phyloP scores from a whole-genome alignment of 2,888 invertebrate species.

The Scaptomyza caliginosa region DNA sequence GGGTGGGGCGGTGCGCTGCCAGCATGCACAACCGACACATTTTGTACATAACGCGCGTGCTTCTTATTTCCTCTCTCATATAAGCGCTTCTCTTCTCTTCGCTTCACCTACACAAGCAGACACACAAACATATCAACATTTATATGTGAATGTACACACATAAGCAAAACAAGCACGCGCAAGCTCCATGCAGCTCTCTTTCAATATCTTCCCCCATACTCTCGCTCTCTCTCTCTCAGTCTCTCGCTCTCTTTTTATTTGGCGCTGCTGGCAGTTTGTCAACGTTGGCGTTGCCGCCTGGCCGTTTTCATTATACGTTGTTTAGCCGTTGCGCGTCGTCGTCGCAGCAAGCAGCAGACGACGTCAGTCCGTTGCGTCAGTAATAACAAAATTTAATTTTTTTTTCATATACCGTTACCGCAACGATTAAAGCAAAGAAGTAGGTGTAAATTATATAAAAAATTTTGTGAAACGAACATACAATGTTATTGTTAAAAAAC shows the following conservation, averaged over 20 bases:
- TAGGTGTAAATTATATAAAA: constrained; percentile 47
- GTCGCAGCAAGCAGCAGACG: constrained; percentile 66
- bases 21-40: constrained; percentile 63
- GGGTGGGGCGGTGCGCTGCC: constrained; percentile 37
- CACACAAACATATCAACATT: constrained; percentile 11
- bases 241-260: constrained; percentile 14
- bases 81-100: constrained; percentile 44
- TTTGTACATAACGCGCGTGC: constrained; percentile 66
- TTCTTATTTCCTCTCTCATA: constrained; percentile 47
- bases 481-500: constrained; percentile 9
- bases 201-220: constrained; percentile 6
- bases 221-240: neutral
- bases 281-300: constrained; percentile 52
- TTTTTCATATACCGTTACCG: constrained; percentile 33
- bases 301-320: constrained; percentile 63
- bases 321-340: constrained; percentile 69
- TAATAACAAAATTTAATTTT: constrained; percentile 43
- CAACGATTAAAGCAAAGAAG: constrained; percentile 45
- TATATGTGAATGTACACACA: neutral
- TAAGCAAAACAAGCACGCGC: constrained; percentile 37
- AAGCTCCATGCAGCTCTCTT: constrained; percentile 41
- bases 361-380: constrained; percentile 74
- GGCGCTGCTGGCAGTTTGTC: constrained; percentile 55
- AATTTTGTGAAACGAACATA: neutral
- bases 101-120: constrained; percentile 49